Base-by-base conservation (phyloP, 2,113 vertebrate species). In the Orycteropus afer region DNA sequence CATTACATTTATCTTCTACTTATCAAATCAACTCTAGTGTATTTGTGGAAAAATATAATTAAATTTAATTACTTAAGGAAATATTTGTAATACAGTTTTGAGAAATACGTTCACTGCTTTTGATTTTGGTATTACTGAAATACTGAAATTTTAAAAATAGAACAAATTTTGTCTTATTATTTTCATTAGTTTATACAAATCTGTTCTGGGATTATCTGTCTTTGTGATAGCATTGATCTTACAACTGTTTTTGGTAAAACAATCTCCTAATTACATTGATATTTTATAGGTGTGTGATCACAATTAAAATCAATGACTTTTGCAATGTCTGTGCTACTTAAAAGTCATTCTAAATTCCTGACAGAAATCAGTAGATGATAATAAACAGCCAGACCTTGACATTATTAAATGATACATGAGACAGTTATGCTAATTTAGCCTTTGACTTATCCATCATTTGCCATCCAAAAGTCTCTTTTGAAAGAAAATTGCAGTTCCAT, bases 361-460 rank as follows among this genome's bases (percentile, higher is more conserved):
- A 97, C 95, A 98, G 96, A 97, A 97, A 96, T 96, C 67, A 93
- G 97, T 82, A 89, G 95, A 90, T 97, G 80, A 86, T 97, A 89
- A 97, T 97, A 98, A 98, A 94, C 0, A 45, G 37, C 91, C 96
- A 97, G 95, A 96, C 93, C 86, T 94, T 97, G 97, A 96, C 96
- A 97, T 97, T 97, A 96, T 89, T 98, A 97, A 98, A 98, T 98
- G 98, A 98, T 97, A 97, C 95, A 98, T 96, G 96, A 98, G 94
- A 97, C 94, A 96, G 92, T 97, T 98, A 94, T 97, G 97, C 80
- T 98, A 97, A 97, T 95, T 97, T 95, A 97, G 92, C 93, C 96
- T 98, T 95, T 95, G 94, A 96, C 95, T 97, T 96, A 98, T 98
- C 92, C 86, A 97, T 98, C 97, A 98, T 98, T 98, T 98, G 97